These are phyloP conservation scores for Goniozus legneri DNA, from an alignment of 1,140 invertebrate species.

Conservation along the genomic window DNA sequence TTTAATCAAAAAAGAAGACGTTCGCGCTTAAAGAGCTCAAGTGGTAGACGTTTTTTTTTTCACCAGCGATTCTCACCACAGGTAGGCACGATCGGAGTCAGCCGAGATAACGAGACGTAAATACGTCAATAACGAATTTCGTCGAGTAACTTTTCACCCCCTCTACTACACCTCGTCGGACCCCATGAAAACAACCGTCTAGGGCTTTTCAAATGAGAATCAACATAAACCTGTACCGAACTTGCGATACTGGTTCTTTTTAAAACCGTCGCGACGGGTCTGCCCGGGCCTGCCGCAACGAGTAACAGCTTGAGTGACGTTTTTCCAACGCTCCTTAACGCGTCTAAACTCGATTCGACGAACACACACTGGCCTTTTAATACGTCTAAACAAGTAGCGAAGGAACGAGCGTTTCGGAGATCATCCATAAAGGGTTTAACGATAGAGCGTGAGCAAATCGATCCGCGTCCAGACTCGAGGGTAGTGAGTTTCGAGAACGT, in stretches of 20 bases:
- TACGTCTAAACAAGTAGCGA: no score
- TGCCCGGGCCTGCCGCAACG: constrained; percentile 8
- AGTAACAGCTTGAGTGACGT: not conserved
- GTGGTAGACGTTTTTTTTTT: not conserved
- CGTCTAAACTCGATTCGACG: not conserved
- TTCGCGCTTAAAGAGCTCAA: no score
- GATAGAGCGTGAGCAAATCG: not conserved
- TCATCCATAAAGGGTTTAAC: not conserved
- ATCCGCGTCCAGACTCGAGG: not conserved
- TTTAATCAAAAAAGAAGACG: no score
- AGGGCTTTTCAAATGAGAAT: constrained; percentile 22
- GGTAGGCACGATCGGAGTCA: not conserved
- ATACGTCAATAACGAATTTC: not conserved
- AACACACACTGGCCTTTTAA: no score
- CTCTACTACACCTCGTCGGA: not conserved
- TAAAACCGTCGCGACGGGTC: constrained; percentile 17
- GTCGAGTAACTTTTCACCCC: not conserved
- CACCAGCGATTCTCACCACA: not conserved
- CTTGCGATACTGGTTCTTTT: constrained; percentile 18
- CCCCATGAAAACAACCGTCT: not conserved
- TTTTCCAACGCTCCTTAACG: not conserved
- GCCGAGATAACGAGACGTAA: not conserved
- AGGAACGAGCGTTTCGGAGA: not conserved
- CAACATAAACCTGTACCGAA: constrained; percentile 9
- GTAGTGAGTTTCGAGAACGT: not conserved